Conservation (phyloP, 1,140 invertebrate species). For the Meloidogyne chitwoodi region DNA sequence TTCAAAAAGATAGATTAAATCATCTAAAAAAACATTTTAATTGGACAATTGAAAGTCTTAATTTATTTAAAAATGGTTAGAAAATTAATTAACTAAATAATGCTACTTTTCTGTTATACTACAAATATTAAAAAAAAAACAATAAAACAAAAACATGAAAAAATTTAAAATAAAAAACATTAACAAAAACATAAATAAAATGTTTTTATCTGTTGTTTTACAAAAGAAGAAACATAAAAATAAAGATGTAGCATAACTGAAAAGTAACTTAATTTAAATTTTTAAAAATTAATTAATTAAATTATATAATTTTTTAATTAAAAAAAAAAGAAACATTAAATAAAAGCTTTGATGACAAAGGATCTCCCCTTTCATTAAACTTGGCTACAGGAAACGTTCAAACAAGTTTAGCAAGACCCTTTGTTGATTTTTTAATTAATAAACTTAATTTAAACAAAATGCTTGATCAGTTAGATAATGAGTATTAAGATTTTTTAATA, state of each 20-base stretch:
- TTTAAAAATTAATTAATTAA: too few relatives aligned
- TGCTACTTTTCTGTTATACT: not conserved
- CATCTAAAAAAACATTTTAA: not conserved
- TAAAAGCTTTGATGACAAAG: not conserved
- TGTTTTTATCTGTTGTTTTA: too few relatives aligned
- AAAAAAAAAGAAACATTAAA: not conserved
- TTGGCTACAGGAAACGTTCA: slow-evolving; percentile 10
- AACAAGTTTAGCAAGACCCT: not conserved
- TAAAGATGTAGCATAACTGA: too few relatives aligned
- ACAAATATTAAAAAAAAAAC: not conserved
- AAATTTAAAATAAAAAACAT: too few relatives aligned
- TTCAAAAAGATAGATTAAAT: not conserved
- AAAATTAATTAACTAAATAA: not conserved
- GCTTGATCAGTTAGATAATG: slow-evolving; percentile 5
- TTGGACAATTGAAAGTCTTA: slow-evolving; percentile 15
- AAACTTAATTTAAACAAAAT: slow-evolving; percentile 16
- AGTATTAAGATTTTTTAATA: not conserved
- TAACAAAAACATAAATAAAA: too few relatives aligned
- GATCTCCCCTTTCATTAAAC: not conserved
- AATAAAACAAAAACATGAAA: not conserved
- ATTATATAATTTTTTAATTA: not conserved
- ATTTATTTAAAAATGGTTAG: slow-evolving; percentile 26
- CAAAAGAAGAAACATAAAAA: too few relatives aligned
- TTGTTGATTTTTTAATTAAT: slow-evolving; percentile 24
- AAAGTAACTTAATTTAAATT: too few relatives aligned